Conservation (phyloP, 1,140 invertebrate species). For the Pomphorhynchus laevis region DNA sequence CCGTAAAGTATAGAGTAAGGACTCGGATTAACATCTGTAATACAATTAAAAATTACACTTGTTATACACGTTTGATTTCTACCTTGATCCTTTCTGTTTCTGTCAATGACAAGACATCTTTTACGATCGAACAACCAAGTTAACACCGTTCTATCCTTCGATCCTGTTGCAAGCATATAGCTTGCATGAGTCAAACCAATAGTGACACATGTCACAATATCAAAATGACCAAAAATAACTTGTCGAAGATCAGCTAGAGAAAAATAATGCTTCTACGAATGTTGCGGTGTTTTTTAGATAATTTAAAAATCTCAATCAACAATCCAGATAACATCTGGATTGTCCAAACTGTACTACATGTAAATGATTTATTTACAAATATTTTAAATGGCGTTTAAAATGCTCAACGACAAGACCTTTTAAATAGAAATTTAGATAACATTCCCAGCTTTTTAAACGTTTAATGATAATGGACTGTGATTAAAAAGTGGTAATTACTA, state of each 20-base stretch:
- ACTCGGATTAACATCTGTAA: constrained; percentile 35
- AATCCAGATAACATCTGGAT: too few relatives aligned
- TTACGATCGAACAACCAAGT: constrained; percentile 83
- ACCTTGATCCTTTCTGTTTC: constrained; percentile 26
- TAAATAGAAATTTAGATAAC: too few relatives aligned
- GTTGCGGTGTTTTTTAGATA: too few relatives aligned
- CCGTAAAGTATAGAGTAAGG: constrained; percentile 76
- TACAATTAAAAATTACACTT: constrained; percentile 3
- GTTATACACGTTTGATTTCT: background rate
- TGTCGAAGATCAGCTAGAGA: constrained; percentile 63
- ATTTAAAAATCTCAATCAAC: too few relatives aligned
- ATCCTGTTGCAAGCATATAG: constrained; percentile 45
- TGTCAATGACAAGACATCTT: constrained; percentile 63
- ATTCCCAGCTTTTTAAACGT: too few relatives aligned
- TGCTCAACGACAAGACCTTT: too few relatives aligned
- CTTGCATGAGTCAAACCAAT: background rate
- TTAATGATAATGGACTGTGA: too few relatives aligned
- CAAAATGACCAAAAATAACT: constrained; percentile 89
- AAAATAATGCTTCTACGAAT: constrained; percentile 10
- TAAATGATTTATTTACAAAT: too few relatives aligned
- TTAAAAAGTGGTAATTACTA: too few relatives aligned
- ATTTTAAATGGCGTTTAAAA: too few relatives aligned
- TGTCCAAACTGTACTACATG: too few relatives aligned
- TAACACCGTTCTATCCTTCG: constrained; percentile 75
- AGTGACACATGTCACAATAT: constrained; percentile 60